Evolutionary conservation across 30 jellyfish, hydroid and myxozoan species (phyloP).

Genomic region (Nemopilema nomurai): DNA sequence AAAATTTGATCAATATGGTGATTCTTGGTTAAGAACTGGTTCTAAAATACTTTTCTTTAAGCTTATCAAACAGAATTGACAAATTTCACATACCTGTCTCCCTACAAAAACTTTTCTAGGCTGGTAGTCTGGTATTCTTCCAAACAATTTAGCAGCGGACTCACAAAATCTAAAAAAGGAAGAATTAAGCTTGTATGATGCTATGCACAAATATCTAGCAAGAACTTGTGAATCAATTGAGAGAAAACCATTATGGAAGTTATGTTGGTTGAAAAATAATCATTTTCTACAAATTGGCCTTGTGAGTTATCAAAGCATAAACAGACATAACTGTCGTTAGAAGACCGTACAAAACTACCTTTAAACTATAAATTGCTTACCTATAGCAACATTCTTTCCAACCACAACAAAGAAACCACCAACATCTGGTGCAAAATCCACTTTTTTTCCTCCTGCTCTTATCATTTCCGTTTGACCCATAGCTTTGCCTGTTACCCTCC

Average conservation of each 20-base stretch:
- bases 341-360: no score
- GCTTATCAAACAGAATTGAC: no score
- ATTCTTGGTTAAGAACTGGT: no score
- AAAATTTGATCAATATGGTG: no score
- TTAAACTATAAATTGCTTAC: not conserved
- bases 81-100: conserved; percentile 60
- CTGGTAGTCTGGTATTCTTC: conserved; percentile 75
- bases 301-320: no score
- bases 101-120: conserved; percentile 82
- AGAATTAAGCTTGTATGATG: not conserved
- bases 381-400: conserved; percentile 64
- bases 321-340: no score
- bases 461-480: conserved; percentile 66
- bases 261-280: no score
- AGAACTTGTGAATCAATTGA: no score
- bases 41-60: no score
- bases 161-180: not conserved
- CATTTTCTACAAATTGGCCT: no score
- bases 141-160: conserved; percentile 13
- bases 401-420: conserved; percentile 93
- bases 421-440: conserved; percentile 69
- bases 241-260: no score
- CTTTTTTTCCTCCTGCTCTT: conserved; percentile 54
- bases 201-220: no score
- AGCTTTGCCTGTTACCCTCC: conserved; percentile 83